phyloP scores from a whole-genome alignment of 2,113 vertebrate species.

The Antechinus stuartii region DNA sequence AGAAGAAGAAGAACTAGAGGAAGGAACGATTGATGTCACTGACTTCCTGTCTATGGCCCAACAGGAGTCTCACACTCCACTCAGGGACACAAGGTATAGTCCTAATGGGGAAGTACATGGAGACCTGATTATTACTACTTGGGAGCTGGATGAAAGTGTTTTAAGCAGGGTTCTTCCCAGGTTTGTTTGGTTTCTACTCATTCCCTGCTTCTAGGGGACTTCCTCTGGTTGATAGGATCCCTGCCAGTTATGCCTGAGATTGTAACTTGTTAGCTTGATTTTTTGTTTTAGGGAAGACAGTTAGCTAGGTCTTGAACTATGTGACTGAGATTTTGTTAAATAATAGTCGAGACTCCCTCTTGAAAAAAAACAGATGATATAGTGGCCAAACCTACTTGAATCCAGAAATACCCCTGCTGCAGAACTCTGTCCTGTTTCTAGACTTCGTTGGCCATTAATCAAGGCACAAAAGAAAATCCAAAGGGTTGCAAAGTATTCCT shows the following conservation, averaged over 20 bases:
- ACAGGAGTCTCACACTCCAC: slow-evolving; percentile 75
- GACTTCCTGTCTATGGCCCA: slow-evolving; percentile 78
- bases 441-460: not conserved
- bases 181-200: not conserved
- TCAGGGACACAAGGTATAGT: slow-evolving; percentile 82
- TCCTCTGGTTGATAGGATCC: not conserved
- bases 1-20: slow-evolving; percentile 86
- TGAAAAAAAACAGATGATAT: not conserved
- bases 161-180: not conserved
- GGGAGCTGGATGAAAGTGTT: not conserved
- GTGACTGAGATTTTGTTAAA: not conserved
- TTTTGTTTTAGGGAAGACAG: not conserved
- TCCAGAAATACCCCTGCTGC: not conserved
- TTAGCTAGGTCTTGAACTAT: not conserved
- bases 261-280: accelerated
- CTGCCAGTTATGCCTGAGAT: not conserved
- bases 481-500: not conserved
- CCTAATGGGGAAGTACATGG: not conserved
- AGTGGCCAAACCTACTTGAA: not conserved
- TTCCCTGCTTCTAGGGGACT: not conserved
- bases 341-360: too few relatives aligned
- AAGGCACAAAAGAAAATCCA: not conserved
- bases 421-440: not conserved
- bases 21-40: slow-evolving; percentile 71
- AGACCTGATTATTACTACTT: not conserved